Percentiles rank a stretch among this genome's conserved stretches.
phyloP scores from a whole-genome alignment of 2,888 invertebrate species.

The Pristionchus entomophagus region DNA sequence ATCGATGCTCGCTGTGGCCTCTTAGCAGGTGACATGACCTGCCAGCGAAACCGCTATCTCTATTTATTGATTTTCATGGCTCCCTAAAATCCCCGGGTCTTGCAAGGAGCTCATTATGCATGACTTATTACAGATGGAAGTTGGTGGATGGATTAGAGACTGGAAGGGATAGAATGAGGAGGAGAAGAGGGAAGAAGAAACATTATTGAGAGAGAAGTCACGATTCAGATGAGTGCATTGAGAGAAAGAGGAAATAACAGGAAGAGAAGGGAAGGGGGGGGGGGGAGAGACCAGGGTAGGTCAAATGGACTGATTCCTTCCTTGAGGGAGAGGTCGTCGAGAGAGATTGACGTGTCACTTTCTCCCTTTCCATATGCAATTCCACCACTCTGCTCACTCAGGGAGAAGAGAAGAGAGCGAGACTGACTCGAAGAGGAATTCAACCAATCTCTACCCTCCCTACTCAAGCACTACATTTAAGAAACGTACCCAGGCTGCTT shows the following conservation, averaged over 20 bases:
- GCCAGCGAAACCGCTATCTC: slow-evolving; percentile 46
- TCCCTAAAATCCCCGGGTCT: not conserved
- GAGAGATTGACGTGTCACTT: slow-evolving; percentile 14
- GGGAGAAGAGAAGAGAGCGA: not conserved
- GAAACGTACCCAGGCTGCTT: too few species aligned
- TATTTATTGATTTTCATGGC: not conserved
- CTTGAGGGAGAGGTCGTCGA: too few species aligned
- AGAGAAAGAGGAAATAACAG: not conserved
- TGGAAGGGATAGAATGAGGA: not conserved
- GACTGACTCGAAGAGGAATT: not conserved
- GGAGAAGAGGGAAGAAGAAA: not conserved
- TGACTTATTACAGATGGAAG: slow-evolving; percentile 32
- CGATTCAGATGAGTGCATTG: not conserved
- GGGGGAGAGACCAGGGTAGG: not conserved
- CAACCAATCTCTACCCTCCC: not conserved
- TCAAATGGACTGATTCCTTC: not conserved
- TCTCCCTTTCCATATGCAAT: slow-evolving; percentile 9
- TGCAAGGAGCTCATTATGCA: slow-evolving; percentile 14
- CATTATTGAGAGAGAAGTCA: slow-evolving; percentile 9
- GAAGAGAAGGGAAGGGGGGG: not conserved
- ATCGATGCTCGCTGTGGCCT: slow-evolving; percentile 66
- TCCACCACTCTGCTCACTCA: slow-evolving; percentile 15
- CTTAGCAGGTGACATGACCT: slow-evolving; percentile 66
- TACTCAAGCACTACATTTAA: too few species aligned
- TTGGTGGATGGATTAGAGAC: not conserved